Evolutionary conservation across 2,888 invertebrate genomes (phyloP).

Genomic region (Pterobdella sp.): DNA sequence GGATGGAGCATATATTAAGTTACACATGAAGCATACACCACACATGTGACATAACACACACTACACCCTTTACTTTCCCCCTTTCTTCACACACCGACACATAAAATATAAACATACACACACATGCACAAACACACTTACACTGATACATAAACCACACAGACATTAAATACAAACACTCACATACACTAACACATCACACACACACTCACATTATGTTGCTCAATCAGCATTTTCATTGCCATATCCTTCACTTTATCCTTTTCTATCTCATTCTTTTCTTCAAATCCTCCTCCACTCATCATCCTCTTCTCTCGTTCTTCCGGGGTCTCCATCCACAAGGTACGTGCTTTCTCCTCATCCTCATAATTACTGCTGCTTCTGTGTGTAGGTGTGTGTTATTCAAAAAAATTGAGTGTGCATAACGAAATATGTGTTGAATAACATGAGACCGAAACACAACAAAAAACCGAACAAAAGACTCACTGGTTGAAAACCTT

Average conservation of each 20-base stretch:
- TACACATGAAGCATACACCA: neutral
- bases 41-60: too few species aligned
- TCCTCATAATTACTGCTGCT: neutral
- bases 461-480: too few species aligned
- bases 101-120: too few species aligned
- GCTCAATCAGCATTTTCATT: neutral
- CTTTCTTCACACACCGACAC: too few species aligned
- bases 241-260: neutral
- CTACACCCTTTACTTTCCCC: too few species aligned
- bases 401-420: too few species aligned
- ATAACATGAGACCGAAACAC: too few species aligned
- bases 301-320: neutral
- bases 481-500: conserved; percentile 1
- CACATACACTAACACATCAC: neutral
- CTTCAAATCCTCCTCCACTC: neutral
- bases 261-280: neutral
- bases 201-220: neutral
- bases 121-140: too few species aligned
- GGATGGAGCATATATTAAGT: neutral
- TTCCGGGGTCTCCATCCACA: neutral
- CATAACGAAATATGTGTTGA: too few species aligned
- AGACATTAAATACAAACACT: too few species aligned
- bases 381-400: too few species aligned
- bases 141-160: too few species aligned
- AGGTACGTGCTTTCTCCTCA: neutral